These are phyloP conservation scores for Gambelia wislizenii DNA, from an alignment of 2,797 vertebrate genomes.

Conservation along the genomic window DNA sequence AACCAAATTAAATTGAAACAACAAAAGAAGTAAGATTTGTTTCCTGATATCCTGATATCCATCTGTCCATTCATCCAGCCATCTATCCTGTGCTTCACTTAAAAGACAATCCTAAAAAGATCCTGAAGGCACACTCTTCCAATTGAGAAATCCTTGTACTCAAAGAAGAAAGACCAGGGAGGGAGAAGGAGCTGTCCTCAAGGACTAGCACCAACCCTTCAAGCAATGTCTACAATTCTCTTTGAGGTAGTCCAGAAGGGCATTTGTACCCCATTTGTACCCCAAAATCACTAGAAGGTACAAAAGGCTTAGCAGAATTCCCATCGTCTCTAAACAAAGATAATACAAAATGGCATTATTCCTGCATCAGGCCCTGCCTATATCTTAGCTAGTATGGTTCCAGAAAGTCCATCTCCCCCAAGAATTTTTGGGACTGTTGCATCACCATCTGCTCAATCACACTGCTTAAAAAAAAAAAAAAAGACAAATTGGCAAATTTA, in stretches of 20 bases:
- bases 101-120: not conserved
- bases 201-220: not conserved
- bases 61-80: not conserved
- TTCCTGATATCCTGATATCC: not conserved
- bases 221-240: not conserved
- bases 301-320: not conserved
- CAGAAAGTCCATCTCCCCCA: not conserved
- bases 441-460: not conserved
- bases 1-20: not conserved
- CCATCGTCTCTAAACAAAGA: not conserved
- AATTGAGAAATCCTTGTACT: not conserved
- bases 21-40: not conserved
- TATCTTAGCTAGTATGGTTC: not conserved
- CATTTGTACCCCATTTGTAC: no score
- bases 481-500: not conserved
- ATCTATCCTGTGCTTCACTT: not conserved
- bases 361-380: no score
- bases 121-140: not conserved
- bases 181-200: not conserved
- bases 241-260: not conserved
- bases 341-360: not conserved
- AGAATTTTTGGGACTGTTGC: not conserved
- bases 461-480: not conserved
- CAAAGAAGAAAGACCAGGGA: not conserved
- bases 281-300: not conserved